Conservation (phyloP, 2,797 vertebrate species). For the Microctenopoma stevenorrisi region DNA sequence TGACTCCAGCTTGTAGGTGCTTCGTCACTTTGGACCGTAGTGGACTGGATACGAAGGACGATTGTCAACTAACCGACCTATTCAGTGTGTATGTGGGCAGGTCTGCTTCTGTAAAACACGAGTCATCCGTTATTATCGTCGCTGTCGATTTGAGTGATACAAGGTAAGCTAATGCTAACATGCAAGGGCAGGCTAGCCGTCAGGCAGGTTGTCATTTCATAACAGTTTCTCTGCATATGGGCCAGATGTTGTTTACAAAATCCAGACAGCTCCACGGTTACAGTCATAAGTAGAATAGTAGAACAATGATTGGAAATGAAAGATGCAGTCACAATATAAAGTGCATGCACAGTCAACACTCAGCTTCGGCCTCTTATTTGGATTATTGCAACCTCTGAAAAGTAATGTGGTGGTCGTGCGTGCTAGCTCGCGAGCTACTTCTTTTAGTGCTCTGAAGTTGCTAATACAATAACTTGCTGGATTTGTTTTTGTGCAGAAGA, state of each 20-base stretch:
- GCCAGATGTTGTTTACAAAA: slow-evolving; percentile 3
- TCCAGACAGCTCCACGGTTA: too few species aligned
- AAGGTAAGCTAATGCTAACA: slow-evolving; percentile 51
- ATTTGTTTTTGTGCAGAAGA: neutral
- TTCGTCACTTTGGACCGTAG: slow-evolving; percentile 1
- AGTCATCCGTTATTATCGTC: neutral
- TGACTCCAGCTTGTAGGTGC: slow-evolving; percentile 27
- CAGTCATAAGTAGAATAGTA: too few species aligned
- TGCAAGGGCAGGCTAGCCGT: neutral
- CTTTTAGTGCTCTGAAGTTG: neutral
- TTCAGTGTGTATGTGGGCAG: slow-evolving; percentile 13
- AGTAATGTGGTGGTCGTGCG: neutral
- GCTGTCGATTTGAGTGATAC: neutral
- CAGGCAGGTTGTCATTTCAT: slow-evolving; percentile 19
- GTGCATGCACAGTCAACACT: too few species aligned
- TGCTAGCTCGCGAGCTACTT: slow-evolving; percentile 17
- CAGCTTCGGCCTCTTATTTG: fast-evolving
- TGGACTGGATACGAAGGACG: neutral
- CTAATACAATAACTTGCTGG: neutral
- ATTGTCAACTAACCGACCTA: neutral
- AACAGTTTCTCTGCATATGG: neutral
- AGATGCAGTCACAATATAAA: too few species aligned
- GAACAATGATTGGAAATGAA: too few species aligned
- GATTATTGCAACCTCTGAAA: neutral
- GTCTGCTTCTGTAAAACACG: fast-evolving